Percentiles rank a stretch among this genome's conserved stretches.
phyloP scores from a whole-genome alignment of 30 jellyfish, hydroid and myxozoan species.

The Chrysaora quinquecirrha region DNA sequence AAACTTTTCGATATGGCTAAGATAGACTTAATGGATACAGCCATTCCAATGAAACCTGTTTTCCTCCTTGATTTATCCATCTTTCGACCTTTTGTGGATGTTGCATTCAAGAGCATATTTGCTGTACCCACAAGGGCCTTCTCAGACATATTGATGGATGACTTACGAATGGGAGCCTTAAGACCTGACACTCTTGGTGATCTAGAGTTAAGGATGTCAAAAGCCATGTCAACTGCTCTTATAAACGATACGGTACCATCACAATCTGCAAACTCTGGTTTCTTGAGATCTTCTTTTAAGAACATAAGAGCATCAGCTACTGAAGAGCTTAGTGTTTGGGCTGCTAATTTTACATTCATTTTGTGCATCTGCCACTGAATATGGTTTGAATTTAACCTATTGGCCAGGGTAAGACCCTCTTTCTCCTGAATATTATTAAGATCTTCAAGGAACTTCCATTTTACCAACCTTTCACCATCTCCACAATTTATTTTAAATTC shows the following conservation, averaged over 20 bases:
- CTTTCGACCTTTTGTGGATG: not conserved
- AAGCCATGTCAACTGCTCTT: too few relatives aligned
- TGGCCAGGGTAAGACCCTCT: not conserved
- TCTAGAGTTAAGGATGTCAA: not conserved
- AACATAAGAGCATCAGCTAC: not conserved
- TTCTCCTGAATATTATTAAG: not conserved
- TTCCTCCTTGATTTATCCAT: conserved; percentile 1
- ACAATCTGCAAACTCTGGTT: not conserved
- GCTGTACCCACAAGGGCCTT: not conserved
- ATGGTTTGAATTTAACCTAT: not conserved
- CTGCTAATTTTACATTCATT: not conserved
- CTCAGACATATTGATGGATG: not conserved
- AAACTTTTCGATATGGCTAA: not conserved
- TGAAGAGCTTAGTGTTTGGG: not conserved
- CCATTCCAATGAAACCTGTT: conserved; percentile 43
- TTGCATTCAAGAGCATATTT: not conserved
- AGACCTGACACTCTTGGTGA: not conserved
- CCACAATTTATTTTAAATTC: not conserved
- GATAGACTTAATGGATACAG: conserved; percentile 11
- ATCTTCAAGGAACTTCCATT: not conserved
- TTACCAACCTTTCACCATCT: not conserved
- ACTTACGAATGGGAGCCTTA: not conserved
- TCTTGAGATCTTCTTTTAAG: not conserved
- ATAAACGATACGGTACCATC: too few relatives aligned
- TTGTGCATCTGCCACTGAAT: not conserved